Percentiles rank a stretch among this genome's conserved stretches.
These are phyloP conservation scores for Mesitornis unicolor DNA, from an alignment of 2,113 vertebrate species.

Conservation along the genomic window DNA sequence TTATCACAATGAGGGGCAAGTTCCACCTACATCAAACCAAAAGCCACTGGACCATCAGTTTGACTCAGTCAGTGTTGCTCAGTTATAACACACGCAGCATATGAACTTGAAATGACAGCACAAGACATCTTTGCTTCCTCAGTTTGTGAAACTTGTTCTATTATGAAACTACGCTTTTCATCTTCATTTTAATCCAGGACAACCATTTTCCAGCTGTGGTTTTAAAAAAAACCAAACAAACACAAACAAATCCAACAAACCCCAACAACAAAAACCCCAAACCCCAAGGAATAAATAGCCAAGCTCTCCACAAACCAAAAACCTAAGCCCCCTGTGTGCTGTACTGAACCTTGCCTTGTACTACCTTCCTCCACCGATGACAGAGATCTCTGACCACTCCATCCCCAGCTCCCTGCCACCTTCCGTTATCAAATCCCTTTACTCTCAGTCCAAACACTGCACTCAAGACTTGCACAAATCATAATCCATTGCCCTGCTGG, in stretches of 20 bases:
- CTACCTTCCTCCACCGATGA: background rate
- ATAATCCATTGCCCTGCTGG: background rate
- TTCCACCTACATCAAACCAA: background rate
- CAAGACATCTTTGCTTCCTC: background rate
- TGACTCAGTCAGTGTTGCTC: background rate
- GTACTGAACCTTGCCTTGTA: background rate
- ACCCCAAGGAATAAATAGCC: accelerated
- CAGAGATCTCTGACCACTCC: background rate
- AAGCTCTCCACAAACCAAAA: background rate
- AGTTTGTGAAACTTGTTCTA: background rate
- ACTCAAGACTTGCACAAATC: background rate
- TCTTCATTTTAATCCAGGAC: background rate
- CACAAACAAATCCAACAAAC: background rate
- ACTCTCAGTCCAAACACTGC: background rate
- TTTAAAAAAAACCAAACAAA: background rate
- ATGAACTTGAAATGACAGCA: background rate
- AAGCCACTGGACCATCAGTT: background rate
- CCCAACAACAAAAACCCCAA: background rate
- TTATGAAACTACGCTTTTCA: background rate
- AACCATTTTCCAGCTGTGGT: background rate
- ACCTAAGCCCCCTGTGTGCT: no score
- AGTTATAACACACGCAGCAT: background rate
- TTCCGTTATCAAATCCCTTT: background rate
- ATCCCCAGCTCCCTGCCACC: background rate
- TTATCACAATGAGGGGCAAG: accelerated